Percentiles rank a stretch among this genome's conserved stretches.
phyloP scores from a whole-genome alignment of 2,113 vertebrate species.

The Salvelinus alpinus region DNA sequence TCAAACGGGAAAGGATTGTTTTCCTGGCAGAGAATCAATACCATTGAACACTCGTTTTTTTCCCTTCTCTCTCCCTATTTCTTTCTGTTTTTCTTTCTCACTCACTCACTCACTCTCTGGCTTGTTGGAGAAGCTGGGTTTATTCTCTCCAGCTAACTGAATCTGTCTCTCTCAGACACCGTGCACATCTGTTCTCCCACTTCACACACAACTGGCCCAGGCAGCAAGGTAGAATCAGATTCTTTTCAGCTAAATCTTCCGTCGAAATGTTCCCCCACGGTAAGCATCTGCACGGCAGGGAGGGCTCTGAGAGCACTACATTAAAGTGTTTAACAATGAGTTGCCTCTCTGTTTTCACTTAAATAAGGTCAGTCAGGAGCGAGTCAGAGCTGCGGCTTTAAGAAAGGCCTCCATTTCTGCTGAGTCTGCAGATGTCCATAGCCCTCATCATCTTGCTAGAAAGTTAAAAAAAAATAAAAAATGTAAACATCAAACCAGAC shows the following conservation, averaged over 20 bases:
- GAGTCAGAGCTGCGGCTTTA: not conserved
- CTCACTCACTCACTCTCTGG: not conserved
- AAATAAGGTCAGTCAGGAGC: constrained; percentile 19
- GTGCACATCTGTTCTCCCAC: constrained; percentile 33
- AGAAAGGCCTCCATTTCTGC: not conserved
- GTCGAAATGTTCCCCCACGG: not conserved
- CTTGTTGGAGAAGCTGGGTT: too few relatives aligned
- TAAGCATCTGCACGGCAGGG: not conserved
- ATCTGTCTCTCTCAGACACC: constrained; percentile 33
- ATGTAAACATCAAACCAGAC: not conserved
- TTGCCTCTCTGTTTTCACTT: constrained; percentile 15
- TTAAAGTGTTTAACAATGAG: constrained; percentile 8
- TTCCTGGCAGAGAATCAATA: constrained; percentile 34
- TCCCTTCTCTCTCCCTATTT: not conserved
- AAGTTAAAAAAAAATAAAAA: too few relatives aligned
- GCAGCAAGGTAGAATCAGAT: constrained; percentile 11
- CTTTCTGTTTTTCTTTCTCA: not conserved
- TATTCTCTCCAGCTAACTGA: constrained; percentile 23
- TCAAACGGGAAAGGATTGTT: constrained; percentile 21
- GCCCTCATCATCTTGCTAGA: not conserved
- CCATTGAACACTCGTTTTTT: constrained; percentile 15
- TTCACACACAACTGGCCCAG: not conserved
- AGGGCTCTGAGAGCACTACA: constrained; percentile 9
- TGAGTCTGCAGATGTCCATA: not conserved
- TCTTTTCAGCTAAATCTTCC: constrained; percentile 16